Conservation (phyloP, 2,797 vertebrate genomes). For the Tenualosa ilisha region DNA sequence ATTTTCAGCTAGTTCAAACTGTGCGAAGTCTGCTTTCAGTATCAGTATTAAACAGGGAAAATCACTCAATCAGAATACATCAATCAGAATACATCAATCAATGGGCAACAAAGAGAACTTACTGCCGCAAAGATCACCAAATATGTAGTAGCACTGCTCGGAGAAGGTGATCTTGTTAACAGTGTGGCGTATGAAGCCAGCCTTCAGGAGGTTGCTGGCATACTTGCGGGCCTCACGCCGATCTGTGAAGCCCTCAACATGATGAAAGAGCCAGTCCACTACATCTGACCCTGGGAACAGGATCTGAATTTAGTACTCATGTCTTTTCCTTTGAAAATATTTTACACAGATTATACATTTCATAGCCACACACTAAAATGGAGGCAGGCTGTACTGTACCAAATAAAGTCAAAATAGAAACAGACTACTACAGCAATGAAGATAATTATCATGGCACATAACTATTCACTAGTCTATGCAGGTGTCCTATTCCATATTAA, state of each 20-base stretch:
- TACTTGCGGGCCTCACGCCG: conserved; percentile 95
- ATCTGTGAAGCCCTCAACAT: conserved; percentile 96
- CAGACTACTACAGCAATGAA: conserved; percentile 17
- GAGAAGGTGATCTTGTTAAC: conserved; percentile 99
- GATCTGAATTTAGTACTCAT: background rate
- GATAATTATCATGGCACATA: conserved; percentile 10
- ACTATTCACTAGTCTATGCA: background rate
- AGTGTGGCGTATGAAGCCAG: conserved; percentile 95
- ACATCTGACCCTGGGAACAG: conserved; percentile 87
- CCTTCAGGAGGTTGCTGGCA: conserved; percentile 97
- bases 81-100: background rate
- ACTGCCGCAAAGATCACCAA: conserved; percentile 98
- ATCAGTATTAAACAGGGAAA: background rate
- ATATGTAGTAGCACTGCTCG: conserved; percentile 98
- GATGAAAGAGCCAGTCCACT: conserved; percentile 98
- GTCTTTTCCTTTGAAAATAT: background rate
- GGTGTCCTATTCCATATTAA: background rate
- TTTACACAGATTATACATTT: too few species aligned
- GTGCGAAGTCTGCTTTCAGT: background rate
- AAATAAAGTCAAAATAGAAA: background rate
- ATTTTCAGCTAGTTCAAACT: background rate
- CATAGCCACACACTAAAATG: background rate
- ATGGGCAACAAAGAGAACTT: conserved; percentile 57
- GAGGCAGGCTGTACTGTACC: too few species aligned
- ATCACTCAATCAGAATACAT: background rate